Evolutionary conservation across 2,113 vertebrate species (phyloP).

Genomic region (Rhabdomys dilectus): DNA sequence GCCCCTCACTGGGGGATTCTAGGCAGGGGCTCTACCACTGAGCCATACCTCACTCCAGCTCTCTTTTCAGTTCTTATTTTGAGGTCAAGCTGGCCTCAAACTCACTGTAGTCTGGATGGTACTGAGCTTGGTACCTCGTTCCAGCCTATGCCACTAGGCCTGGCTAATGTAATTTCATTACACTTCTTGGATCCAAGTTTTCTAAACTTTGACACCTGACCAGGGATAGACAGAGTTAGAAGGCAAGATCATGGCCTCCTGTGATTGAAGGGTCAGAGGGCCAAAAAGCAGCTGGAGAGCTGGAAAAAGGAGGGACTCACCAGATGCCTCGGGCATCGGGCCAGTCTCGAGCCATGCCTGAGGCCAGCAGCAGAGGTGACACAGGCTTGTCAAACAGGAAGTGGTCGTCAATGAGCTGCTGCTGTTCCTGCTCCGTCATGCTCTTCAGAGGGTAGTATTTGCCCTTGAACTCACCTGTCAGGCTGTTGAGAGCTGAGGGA

Average conservation of each 20-base stretch:
- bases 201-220: neutral
- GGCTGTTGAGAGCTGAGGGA: conserved; percentile 90
- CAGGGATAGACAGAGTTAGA: neutral
- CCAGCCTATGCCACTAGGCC: neutral
- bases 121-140: neutral
- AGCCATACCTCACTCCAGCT: neutral
- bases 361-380: conserved; percentile 94
- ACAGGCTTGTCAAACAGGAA: conserved; percentile 98
- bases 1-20: too few species aligned
- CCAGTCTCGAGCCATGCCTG: conserved; percentile 98
- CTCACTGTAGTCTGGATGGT: neutral
- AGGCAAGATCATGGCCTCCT: neutral
- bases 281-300: neutral
- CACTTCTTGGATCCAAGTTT: neutral
- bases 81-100: neutral
- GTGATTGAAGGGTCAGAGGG: rapidly evolving
- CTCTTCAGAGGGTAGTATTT: conserved; percentile 95
- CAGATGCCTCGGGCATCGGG: conserved; percentile 96
- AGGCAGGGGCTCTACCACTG: neutral
- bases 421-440: conserved; percentile 95
- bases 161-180: neutral
- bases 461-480: conserved; percentile 96
- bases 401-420: conserved; percentile 96
- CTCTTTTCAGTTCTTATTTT: neutral
- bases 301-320: conserved; percentile 81